Conservation (phyloP, 2,888 invertebrate genomes). For the Lepeophtheirus nordmannii region DNA sequence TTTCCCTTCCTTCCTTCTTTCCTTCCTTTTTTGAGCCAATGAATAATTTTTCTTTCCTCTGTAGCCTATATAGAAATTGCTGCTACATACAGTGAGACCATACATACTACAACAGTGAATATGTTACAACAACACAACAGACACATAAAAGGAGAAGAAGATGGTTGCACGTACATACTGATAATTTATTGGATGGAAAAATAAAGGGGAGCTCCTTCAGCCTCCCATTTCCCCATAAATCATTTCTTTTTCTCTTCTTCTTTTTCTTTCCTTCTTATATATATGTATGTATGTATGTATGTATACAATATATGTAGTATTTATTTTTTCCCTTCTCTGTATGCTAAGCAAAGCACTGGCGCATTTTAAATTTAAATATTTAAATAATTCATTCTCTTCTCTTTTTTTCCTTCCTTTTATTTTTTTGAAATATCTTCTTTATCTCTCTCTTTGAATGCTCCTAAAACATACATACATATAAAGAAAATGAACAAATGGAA, state of each 20-base stretch:
- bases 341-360: not conserved
- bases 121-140: too few relatives aligned
- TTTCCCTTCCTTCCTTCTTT: too few relatives aligned
- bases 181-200: constrained; percentile 2
- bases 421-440: too few relatives aligned
- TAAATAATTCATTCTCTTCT: not conserved
- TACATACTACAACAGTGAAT: too few relatives aligned
- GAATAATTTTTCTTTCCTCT: too few relatives aligned
- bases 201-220: not conserved
- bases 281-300: too few relatives aligned
- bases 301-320: too few relatives aligned
- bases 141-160: not conserved
- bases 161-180: constrained; percentile 2
- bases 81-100: too few relatives aligned
- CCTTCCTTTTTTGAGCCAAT: too few relatives aligned
- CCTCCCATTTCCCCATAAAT: constrained; percentile 8
- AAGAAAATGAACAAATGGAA: constrained; percentile 15
- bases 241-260: not conserved
- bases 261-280: not conserved
- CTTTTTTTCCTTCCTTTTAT: too few relatives aligned
- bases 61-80: too few relatives aligned
- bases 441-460: not conserved
- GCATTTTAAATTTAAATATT: constrained; percentile 5
- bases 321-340: too few relatives aligned
- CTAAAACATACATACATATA: constrained; percentile 12